Evolutionary conservation across 2,888 invertebrate genomes (phyloP).

Genomic region (Eutolmus rufibarbis): DNA sequence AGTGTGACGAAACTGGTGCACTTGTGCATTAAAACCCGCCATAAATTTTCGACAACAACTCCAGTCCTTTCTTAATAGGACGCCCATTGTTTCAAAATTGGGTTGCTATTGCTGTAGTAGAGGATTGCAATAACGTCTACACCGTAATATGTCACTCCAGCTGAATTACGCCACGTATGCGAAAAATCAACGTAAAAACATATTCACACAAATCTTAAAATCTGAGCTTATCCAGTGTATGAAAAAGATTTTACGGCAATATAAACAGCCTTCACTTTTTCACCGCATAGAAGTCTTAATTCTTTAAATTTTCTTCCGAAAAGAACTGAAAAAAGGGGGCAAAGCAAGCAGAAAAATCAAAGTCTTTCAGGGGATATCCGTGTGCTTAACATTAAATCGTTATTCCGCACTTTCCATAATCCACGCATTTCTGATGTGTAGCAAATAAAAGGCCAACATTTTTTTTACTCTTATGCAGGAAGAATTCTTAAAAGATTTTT

Average conservation of each 20-base stretch:
- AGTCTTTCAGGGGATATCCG: neutral
- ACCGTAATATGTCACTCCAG: neutral
- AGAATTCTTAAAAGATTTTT: neutral
- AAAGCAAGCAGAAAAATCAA: neutral
- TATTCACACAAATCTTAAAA: neutral
- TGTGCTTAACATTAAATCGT: constrained; percentile 14
- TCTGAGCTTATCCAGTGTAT: neutral
- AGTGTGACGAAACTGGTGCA: neutral
- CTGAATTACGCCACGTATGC: neutral
- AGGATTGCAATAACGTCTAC: neutral
- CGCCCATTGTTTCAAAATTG: neutral
- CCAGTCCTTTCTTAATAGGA: neutral
- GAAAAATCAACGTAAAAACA: neutral
- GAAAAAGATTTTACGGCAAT: neutral
- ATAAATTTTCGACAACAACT: neutral
- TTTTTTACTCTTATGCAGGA: neutral
- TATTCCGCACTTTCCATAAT: neutral
- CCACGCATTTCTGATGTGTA: constrained; percentile 9
- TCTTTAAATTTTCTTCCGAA: neutral
- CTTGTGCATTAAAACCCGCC: neutral
- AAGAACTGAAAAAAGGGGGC: neutral
- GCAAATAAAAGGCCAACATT: neutral
- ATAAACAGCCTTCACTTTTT: neutral
- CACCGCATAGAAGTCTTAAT: neutral
- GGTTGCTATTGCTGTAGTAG: neutral